Conservation (phyloP, 1,140 invertebrate species). For the Pseudomyrmex dendroicus region DNA sequence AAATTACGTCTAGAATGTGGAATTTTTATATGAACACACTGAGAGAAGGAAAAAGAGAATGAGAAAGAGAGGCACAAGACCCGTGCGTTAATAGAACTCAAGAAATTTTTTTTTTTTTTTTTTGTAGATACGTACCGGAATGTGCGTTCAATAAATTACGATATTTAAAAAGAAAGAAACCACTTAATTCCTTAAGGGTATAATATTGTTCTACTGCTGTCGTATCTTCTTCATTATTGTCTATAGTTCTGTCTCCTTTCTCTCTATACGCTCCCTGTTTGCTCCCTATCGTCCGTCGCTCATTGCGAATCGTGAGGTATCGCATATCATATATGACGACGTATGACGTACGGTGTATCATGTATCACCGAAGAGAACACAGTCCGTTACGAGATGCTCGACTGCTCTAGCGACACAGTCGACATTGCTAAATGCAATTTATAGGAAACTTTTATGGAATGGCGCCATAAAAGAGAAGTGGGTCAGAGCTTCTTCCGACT, state of each 20-base stretch:
- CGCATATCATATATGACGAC: slow-evolving; percentile 3
- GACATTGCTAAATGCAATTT: slow-evolving; percentile 72
- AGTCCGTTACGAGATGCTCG: slow-evolving; percentile 46
- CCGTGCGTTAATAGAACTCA: too few species aligned
- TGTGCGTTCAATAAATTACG: neutral
- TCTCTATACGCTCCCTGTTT: neutral
- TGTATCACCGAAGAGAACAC: slow-evolving; percentile 49
- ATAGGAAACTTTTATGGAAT: slow-evolving; percentile 76
- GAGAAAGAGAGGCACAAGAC: too few species aligned
- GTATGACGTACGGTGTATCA: slow-evolving; percentile 27
- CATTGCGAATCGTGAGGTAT: slow-evolving; percentile 43
- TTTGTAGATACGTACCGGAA: too few species aligned
- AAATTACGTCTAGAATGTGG: neutral
- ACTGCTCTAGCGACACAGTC: slow-evolving; percentile 39
- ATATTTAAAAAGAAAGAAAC: neutral
- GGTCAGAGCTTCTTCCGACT: slow-evolving; percentile 72
- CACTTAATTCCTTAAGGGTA: neutral
- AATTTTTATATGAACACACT: slow-evolving; percentile 2
- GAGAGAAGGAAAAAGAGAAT: too few species aligned
- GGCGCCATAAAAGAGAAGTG: slow-evolving; percentile 73
- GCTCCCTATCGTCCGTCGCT: neutral
- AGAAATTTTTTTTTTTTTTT: neutral
- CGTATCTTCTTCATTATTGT: slow-evolving; percentile 17
- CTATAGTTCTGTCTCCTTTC: neutral
- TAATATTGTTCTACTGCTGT: neutral